Base-by-base conservation (phyloP, 2,113 vertebrate species). In the Hippoglossus stenolepis region DNA sequence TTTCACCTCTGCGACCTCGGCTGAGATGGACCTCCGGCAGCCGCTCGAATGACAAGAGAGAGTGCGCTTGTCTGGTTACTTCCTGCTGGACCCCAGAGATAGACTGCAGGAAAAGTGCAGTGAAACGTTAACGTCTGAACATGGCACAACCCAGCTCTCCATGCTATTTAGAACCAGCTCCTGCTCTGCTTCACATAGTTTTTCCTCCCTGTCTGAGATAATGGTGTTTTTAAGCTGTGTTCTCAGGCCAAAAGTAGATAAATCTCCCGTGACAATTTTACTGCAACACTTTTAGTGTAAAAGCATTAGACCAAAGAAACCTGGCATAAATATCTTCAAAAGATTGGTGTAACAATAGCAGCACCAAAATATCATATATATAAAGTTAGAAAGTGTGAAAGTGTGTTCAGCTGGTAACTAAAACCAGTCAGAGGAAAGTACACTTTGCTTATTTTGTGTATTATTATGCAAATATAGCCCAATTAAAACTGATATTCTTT, bases 41-140 rank as follows among this genome's bases (percentile, higher is more conserved):
- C 84, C 95, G 95, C 85, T 97, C 97, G 75, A 99, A 94, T 28
- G 96, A 96, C 92, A 99, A 92, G 91, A 99, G 98, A 45, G 98
- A 96, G 80, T 95, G 94, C 17, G 97, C 95, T 92, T 99, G 96
- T 91, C 97, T 94, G 61, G 93, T 95, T 90, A 98, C 97, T 93
- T 99, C 96, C 90, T 98, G 97, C 90, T 99, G 97, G 70, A 99
- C 96, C 89, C 97, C 97, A 85, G 97, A 98, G 91, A 98, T 96
- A 76, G 96, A 95, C 98, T 99, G 95, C 79, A 93, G 93, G 92
- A 85, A 87, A 89, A 89, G 82, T 87, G 86, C 84, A 79, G 60
- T 81, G 88, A 91, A 88, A 91, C 83, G 90, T 93, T 90, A 93
- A 93, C 57, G 65, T 68, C 75, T 88, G 78, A 91, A 91, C 90